Evolutionary conservation across 2,888 invertebrate genomes (phyloP).

Genomic region (Apoderus coryli): DNA sequence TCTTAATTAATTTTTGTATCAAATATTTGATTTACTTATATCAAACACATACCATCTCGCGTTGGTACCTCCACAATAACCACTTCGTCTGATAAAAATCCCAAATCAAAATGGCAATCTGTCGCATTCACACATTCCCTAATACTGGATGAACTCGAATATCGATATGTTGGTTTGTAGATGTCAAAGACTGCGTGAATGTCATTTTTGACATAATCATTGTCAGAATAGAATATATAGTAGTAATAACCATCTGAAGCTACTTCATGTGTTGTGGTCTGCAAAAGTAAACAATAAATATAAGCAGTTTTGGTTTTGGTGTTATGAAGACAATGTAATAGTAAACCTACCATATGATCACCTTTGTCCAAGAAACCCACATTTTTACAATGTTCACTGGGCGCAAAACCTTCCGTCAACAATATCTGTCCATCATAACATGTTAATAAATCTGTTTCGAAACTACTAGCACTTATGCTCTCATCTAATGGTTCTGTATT

Average conservation of each 20-base stretch:
- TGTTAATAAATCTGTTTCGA: conserved; percentile 58
- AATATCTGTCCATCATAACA: conserved; percentile 66
- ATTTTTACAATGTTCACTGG: conserved; percentile 51
- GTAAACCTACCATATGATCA: conserved; percentile 42
- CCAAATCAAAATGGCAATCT: conserved; percentile 58
- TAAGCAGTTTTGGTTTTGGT: too few relatives aligned
- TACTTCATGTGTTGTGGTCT: conserved; percentile 50
- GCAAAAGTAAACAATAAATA: conserved; percentile 2
- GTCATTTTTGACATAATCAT: conserved; percentile 63
- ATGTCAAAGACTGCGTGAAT: conserved; percentile 76
- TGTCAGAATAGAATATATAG: conserved; percentile 80
- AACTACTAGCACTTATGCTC: conserved; percentile 65
- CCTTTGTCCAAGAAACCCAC: conserved; percentile 54
- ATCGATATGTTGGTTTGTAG: conserved; percentile 70
- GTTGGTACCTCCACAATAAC: conserved; percentile 78
- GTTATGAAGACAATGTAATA: too few relatives aligned
- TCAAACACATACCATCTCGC: conserved; percentile 60
- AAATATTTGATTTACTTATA: too few relatives aligned
- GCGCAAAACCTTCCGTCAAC: conserved; percentile 55
- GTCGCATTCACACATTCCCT: conserved; percentile 63
- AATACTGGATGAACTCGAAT: conserved; percentile 49
- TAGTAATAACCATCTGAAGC: conserved; percentile 71
- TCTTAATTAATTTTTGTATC: too few relatives aligned
- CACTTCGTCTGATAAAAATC: conserved; percentile 58
- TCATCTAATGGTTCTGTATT: conserved; percentile 37